Evolutionary conservation across 2,888 invertebrate genomes (phyloP).

Genomic region (Hirtodrosophila histrioides): DNA sequence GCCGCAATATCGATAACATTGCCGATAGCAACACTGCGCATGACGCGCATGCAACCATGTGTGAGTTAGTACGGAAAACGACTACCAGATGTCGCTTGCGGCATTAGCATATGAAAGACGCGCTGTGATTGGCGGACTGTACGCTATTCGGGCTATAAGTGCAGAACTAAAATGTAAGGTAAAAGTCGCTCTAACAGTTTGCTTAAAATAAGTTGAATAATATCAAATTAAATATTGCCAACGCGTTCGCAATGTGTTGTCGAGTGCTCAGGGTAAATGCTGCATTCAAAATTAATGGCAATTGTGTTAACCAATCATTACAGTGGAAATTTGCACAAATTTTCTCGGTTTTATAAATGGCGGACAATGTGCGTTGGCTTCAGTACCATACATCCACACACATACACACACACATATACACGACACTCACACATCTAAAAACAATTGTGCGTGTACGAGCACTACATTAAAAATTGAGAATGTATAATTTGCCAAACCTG

Average conservation of each 20-base stretch:
- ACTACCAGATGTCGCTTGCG: slow-evolving; percentile 64
- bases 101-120: slow-evolving; percentile 62
- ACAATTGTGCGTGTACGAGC: slow-evolving; percentile 50
- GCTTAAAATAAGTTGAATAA: slow-evolving; percentile 69
- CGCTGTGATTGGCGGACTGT: slow-evolving; percentile 73
- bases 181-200: slow-evolving; percentile 68
- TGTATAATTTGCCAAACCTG: slow-evolving; percentile 61
- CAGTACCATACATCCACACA: slow-evolving; percentile 40
- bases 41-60: slow-evolving; percentile 43
- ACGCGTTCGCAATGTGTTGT: slow-evolving; percentile 40
- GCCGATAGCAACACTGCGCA: slow-evolving; percentile 28
- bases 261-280: slow-evolving; percentile 38
- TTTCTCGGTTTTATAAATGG: slow-evolving; percentile 73
- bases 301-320: slow-evolving; percentile 23
- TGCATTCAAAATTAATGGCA: slow-evolving; percentile 27
- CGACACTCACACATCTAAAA: slow-evolving; percentile 30
- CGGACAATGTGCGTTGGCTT: slow-evolving; percentile 80
- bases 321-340: slow-evolving; percentile 38
- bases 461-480: slow-evolving; percentile 51
- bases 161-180: slow-evolving; percentile 73
- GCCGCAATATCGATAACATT: slow-evolving; percentile 32
- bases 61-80: slow-evolving; percentile 51
- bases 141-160: slow-evolving; percentile 60
- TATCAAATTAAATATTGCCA: slow-evolving; percentile 42
- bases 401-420: slow-evolving; percentile 12